These are phyloP conservation scores for Gibbula magus DNA, from an alignment of 2,888 invertebrate genomes.

Conservation along the genomic window DNA sequence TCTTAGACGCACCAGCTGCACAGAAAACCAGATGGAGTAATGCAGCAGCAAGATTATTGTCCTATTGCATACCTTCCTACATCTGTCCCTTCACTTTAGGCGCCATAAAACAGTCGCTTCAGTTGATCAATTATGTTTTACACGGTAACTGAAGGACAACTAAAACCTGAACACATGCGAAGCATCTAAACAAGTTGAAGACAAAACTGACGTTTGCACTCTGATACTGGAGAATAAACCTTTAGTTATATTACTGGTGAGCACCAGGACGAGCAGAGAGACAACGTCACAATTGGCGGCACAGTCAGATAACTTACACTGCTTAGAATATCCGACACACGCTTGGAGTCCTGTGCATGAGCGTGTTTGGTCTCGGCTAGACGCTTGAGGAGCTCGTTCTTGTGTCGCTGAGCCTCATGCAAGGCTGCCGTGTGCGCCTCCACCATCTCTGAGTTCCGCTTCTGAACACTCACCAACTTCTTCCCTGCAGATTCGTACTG, in stretches of 20 bases:
- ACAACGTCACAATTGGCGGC: not conserved
- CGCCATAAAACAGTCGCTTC: no score
- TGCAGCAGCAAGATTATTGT: not conserved
- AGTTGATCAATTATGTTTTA: no score
- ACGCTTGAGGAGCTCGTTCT: slow-evolving; percentile 54
- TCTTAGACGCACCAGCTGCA: slow-evolving; percentile 58
- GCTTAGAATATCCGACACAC: slow-evolving; percentile 62
- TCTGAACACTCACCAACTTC: slow-evolving; percentile 52
- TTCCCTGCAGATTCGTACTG: slow-evolving; percentile 57
- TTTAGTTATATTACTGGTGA: no score
- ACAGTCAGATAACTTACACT: slow-evolving; percentile 48
- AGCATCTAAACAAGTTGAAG: no score
- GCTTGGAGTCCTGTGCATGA: slow-evolving; percentile 58
- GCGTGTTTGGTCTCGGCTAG: slow-evolving; percentile 56
- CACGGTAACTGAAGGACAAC: no score
- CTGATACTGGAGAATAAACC: no score
- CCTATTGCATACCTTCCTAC: no score
- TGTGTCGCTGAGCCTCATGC: slow-evolving; percentile 61
- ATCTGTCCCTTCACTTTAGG: no score
- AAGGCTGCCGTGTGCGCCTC: slow-evolving; percentile 58
- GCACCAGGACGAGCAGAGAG: no score
- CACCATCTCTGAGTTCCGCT: slow-evolving; percentile 56
- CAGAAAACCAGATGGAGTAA: not conserved
- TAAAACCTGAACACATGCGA: no score
- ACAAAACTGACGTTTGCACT: no score